Percentiles rank a stretch among this genome's conserved stretches.
Evolutionary conservation across 23 tunicate genomes (phyloP).

Genomic region (Ascidia mentula): DNA sequence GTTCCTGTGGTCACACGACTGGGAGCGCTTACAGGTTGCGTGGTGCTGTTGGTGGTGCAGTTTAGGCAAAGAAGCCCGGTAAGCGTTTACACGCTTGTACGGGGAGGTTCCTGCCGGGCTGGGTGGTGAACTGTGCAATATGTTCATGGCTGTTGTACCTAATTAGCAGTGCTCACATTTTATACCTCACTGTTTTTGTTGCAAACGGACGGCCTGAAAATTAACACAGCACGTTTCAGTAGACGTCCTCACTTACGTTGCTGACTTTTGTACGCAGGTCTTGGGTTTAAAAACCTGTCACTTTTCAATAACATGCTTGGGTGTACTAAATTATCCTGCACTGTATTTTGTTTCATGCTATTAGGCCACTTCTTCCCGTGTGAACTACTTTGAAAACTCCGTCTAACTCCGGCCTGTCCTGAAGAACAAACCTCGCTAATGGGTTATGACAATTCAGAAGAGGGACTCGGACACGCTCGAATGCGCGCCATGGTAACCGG

Average conservation of each 20-base stretch:
- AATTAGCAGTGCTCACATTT: not conserved
- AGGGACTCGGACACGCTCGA: not conserved
- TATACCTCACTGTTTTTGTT: not conserved
- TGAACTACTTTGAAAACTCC: too few species aligned
- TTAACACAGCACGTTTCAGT: too few species aligned
- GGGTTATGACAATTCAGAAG: not conserved
- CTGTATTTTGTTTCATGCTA: too few species aligned
- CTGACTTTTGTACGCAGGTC: too few species aligned
- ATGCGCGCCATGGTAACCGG: conserved; percentile 10
- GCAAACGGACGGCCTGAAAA: too few species aligned
- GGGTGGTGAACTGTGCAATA: not conserved
- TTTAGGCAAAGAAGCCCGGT: not conserved
- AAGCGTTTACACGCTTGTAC: not conserved
- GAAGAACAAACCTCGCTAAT: not conserved
- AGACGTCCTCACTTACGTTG: too few species aligned
- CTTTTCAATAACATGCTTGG: too few species aligned
- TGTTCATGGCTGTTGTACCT: not conserved
- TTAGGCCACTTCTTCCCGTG: too few species aligned
- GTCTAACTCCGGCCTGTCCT: not conserved
- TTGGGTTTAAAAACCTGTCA: too few species aligned
- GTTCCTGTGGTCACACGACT: conserved; percentile 4
- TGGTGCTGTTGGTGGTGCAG: not conserved
- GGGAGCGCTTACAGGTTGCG: not conserved
- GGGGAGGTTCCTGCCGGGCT: not conserved
- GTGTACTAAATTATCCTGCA: too few species aligned